A percentile compares a stretch with the other conserved stretches of the same genome.
Conservation (phyloP, 1,140 invertebrate species). For the Liolophura sinensis region DNA sequence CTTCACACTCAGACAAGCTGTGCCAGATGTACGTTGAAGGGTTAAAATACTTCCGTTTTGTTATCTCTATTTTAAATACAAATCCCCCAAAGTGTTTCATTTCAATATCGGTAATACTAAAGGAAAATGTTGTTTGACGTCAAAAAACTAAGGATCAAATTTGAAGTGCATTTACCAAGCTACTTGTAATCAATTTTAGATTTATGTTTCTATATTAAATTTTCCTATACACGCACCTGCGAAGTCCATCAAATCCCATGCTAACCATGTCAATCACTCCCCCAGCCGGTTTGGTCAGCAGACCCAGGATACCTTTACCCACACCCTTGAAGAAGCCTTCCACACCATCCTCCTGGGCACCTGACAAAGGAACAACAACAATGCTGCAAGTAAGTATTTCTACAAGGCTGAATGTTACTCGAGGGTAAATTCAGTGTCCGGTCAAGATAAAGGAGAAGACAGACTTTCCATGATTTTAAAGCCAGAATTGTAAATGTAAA, state of each 20-base stretch:
- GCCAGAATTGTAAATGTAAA: too few relatives aligned
- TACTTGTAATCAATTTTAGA: not conserved
- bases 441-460: not conserved
- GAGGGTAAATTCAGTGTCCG: not conserved
- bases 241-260: constrained; percentile 71
- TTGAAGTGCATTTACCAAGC: not conserved
- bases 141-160: too few relatives aligned
- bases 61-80: too few relatives aligned
- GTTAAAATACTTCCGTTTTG: too few relatives aligned
- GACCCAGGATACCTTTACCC: constrained; percentile 66
- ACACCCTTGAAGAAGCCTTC: constrained; percentile 72
- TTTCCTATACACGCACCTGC: constrained; percentile 60
- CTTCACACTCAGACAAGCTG: too few relatives aligned
- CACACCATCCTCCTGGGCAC: constrained; percentile 69
- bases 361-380: constrained; percentile 52
- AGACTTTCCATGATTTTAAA: too few relatives aligned
- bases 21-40: too few relatives aligned
- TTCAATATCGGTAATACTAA: too few relatives aligned
- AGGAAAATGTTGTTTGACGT: too few relatives aligned
- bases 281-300: constrained; percentile 67
- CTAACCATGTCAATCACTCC: constrained; percentile 67
- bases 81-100: too few relatives aligned
- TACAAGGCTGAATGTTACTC: not conserved
- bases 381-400: not conserved
- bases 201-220: not conserved